Evolutionary conservation across 2,113 vertebrate species (phyloP).

Genomic region (Callorhinus ursinus): DNA sequence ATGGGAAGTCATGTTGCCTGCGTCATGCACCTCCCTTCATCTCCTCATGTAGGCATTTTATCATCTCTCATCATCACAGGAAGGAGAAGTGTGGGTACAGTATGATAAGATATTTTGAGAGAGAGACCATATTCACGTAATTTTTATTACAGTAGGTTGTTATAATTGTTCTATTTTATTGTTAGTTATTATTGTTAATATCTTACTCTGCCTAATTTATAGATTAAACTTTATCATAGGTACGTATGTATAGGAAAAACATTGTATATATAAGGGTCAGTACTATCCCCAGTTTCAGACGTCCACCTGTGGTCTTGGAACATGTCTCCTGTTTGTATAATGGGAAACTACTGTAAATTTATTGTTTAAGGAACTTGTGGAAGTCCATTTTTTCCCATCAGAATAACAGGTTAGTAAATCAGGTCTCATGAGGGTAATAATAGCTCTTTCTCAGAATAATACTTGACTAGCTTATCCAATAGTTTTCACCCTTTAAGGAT

Average conservation of each 20-base stretch:
- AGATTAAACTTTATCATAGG: background rate
- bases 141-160: background rate
- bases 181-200: background rate
- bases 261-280: background rate
- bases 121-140: background rate
- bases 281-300: background rate
- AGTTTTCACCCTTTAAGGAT: background rate
- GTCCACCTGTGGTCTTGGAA: background rate
- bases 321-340: background rate
- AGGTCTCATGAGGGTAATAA: background rate
- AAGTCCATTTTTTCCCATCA: background rate
- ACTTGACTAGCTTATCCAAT: background rate
- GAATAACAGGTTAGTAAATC: background rate
- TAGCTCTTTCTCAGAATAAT: background rate
- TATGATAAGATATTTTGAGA: background rate
- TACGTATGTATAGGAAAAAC: background rate
- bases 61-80: background rate
- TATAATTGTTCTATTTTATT: background rate
- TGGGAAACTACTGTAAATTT: background rate
- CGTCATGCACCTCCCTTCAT: background rate
- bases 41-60: background rate
- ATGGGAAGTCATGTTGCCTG: background rate
- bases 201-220: background rate
- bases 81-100: background rate
- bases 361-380: slow-evolving; percentile 15